These are phyloP conservation scores for Synergus laeviventris DNA, from an alignment of 2,888 invertebrate species.

Conservation along the genomic window DNA sequence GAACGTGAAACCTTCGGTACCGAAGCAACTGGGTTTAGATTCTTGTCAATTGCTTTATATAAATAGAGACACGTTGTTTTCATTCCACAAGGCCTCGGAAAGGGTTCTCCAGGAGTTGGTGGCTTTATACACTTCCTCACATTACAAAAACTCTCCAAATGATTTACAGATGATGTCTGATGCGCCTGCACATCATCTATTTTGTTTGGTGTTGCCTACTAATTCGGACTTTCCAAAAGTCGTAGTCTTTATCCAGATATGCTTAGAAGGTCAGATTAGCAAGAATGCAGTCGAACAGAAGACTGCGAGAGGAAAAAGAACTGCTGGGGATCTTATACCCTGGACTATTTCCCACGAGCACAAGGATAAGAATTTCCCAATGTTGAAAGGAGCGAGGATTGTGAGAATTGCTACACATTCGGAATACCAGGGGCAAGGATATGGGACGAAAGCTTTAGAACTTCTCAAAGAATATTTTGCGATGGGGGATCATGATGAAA, in stretches of 20 bases:
- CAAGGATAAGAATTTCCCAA: slow-evolving; percentile 95
- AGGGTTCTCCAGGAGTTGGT: slow-evolving; percentile 94
- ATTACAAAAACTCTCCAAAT: slow-evolving; percentile 99
- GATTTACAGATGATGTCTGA: slow-evolving; percentile 99
- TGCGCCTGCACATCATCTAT: slow-evolving; percentile 98
- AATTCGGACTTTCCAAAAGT: slow-evolving; percentile 92
- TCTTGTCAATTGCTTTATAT: slow-evolving; percentile 93
- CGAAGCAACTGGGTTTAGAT: slow-evolving; percentile 93
- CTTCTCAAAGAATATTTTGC: slow-evolving; percentile 93
- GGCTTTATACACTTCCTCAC: slow-evolving; percentile 97
- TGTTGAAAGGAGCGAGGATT: slow-evolving; percentile 91
- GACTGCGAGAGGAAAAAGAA: slow-evolving; percentile 90
- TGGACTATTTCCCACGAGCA: slow-evolving; percentile 99
- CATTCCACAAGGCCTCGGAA: slow-evolving; percentile 95
- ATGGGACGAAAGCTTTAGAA: slow-evolving; percentile 91
- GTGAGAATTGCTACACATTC: slow-evolving; percentile 99
- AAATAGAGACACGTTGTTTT: slow-evolving; percentile 95
- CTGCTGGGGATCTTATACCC: slow-evolving; percentile 97
- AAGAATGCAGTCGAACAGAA: slow-evolving; percentile 85
- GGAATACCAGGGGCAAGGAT: slow-evolving; percentile 98
- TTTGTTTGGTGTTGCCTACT: slow-evolving; percentile 94
- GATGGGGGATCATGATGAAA: slow-evolving; percentile 85
- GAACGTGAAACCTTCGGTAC: slow-evolving; percentile 81
- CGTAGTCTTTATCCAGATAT: slow-evolving; percentile 92
- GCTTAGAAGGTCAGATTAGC: slow-evolving; percentile 86